Percentiles rank a stretch among this genome's conserved stretches.
phyloP scores from a whole-genome alignment of 1,140 invertebrate genomes.

The Zelostemma sp. region DNA sequence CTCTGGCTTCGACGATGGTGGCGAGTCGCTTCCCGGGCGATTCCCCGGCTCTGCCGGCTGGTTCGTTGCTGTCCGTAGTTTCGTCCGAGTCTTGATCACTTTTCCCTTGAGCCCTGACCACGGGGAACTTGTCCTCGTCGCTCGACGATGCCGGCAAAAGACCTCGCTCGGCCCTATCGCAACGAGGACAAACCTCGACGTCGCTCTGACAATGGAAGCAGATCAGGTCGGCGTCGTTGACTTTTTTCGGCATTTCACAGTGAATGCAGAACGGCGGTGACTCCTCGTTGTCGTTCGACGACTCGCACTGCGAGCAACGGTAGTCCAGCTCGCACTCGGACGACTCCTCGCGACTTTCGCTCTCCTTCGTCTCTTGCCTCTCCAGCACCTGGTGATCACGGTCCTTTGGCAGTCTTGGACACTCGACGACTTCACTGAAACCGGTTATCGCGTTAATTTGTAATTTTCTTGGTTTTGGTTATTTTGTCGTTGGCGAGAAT shows the following conservation, averaged over 20 bases:
- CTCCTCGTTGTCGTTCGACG: conserved; percentile 36
- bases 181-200: conserved; percentile 41
- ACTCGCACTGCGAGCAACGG: conserved; percentile 46
- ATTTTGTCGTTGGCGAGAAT: too few species aligned
- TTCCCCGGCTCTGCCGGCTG: conserved; percentile 2
- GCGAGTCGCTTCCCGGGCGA: conserved; percentile 56
- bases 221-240: conserved; percentile 59
- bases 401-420: neutral
- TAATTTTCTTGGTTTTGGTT: neutral
- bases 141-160: conserved; percentile 45
- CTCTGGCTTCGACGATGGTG: conserved; percentile 62
- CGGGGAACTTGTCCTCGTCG: conserved; percentile 50
- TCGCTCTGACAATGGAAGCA: conserved; percentile 62
- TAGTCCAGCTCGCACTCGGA: conserved; percentile 46
- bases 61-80: conserved; percentile 45
- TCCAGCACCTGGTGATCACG: neutral
- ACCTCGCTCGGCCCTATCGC: conserved; percentile 21
- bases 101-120: conserved; percentile 62
- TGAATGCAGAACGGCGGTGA: conserved; percentile 49
- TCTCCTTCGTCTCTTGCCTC: conserved; percentile 18
- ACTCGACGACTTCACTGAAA: neutral
- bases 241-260: conserved; percentile 50
- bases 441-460: conserved; percentile 8
- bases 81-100: conserved; percentile 59
- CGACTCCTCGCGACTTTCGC: conserved; percentile 39